Evolutionary conservation across 1,140 invertebrate species (phyloP).

Genomic region (Papilio dardanus): DNA sequence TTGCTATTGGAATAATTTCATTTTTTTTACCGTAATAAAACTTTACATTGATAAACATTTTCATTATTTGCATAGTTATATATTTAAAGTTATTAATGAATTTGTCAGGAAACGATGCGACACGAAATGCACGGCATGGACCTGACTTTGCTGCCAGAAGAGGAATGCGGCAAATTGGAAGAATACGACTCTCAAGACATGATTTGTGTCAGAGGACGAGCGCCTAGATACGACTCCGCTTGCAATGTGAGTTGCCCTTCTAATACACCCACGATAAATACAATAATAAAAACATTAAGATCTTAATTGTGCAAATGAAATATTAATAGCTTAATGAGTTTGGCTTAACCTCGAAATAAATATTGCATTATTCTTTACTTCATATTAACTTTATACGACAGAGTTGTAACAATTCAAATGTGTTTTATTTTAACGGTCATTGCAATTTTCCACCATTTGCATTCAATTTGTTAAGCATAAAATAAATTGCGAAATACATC

Average conservation of each 20-base stretch:
- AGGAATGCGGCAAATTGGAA: conserved; percentile 51
- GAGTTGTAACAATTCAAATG: conserved; percentile 2
- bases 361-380: background rate
- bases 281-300: background rate
- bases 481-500: background rate
- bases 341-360: background rate
- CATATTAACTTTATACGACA: background rate
- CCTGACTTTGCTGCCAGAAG: conserved; percentile 51
- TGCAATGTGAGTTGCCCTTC: conserved; percentile 61
- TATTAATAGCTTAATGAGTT: background rate
- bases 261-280: too few species aligned
- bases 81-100: background rate
- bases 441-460: background rate
- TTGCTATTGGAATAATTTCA: too few species aligned
- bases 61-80: too few species aligned
- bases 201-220: conserved; percentile 61
- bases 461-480: background rate
- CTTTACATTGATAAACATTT: too few species aligned
- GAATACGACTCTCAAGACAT: conserved; percentile 64
- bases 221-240: conserved; percentile 63
- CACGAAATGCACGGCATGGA: conserved; percentile 70
- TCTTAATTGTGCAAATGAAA: background rate
- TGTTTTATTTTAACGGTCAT: background rate
- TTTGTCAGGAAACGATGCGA: conserved; percentile 64
- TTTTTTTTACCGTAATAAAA: too few species aligned